Conservation (phyloP, 2,888 invertebrate genomes). For the Fabriciana adippe region DNA sequence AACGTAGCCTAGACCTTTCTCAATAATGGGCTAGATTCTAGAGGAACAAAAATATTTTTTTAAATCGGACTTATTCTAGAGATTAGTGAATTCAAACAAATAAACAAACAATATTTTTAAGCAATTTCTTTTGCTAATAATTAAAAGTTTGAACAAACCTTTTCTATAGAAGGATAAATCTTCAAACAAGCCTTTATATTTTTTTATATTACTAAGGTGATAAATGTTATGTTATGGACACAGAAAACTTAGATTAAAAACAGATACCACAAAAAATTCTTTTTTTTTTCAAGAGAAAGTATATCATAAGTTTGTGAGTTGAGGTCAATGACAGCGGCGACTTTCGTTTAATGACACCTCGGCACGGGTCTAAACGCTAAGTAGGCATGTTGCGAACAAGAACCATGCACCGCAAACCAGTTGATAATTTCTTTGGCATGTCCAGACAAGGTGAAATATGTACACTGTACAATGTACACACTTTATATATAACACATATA, state of each 20-base stretch:
- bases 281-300: constrained; percentile 43
- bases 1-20: too few species aligned
- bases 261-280: not conserved
- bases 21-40: too few species aligned
- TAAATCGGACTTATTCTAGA: too few species aligned
- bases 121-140: too few species aligned
- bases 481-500: not conserved
- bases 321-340: constrained; percentile 46
- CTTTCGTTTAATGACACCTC: constrained; percentile 58
- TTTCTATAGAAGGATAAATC: too few species aligned
- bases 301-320: constrained; percentile 41
- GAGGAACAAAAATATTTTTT: too few species aligned
- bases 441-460: constrained; percentile 19
- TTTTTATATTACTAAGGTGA: too few species aligned
- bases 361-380: constrained; percentile 46
- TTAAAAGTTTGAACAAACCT: too few species aligned
- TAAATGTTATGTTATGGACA: too few species aligned
- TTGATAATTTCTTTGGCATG: constrained; percentile 36
- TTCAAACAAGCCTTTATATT: too few species aligned
- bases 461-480: not conserved
- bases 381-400: constrained; percentile 51
- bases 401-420: constrained; percentile 37
- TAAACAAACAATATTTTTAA: too few species aligned
- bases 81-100: too few species aligned
- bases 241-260: not conserved